Base-by-base conservation (phyloP, 1,140 invertebrate genomes). In the Physella acuta region DNA sequence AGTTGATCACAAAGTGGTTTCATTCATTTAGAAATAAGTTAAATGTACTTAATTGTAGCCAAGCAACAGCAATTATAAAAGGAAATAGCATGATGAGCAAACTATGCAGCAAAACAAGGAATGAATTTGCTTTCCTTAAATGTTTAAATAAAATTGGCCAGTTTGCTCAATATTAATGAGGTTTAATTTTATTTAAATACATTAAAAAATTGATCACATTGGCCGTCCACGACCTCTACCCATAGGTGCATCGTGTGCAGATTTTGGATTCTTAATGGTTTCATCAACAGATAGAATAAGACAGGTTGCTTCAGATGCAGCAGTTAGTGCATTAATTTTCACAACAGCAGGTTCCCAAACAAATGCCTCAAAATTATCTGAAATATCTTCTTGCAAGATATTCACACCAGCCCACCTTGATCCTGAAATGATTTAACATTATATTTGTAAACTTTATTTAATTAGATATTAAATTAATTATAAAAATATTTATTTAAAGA, bases 291-390 rank as follows among this genome's bases (percentile, higher is more conserved):
- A 98, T 0, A 99, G 87, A 77, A 99, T 94, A 37, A 97, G 88
- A 84, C 94, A 97, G 30, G 95, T 92, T 3, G 97, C 97, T 87
- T 99, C 98, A 55, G 92, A 91, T 2, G 97, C 98, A 39, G 97
- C 95, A 17, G 92, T 95, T 49, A 99, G 86, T 0, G 97, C 97
- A 85, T 99, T 99, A 70, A 94, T 91, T 86, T 99, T 99, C 11
- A 99, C 92, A 58, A 99, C 86, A 20, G 94, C 91, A 4, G 98
- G 98, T 83, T 99, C 98, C 95, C 97, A 99, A 39, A 99, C 94
- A 83, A 94, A 99, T 11, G 89, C 89, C 30, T 90, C 90, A 86
- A 93, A 94, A 85, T 99, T 99, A 80, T 99, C 94, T 5, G 91
- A 89, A 75, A 99, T 94, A 76, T 95, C 93, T 85, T 99, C 98